Evolutionary conservation across 2,888 invertebrate genomes (phyloP).

Genomic region (Drosophila longiperda): DNA sequence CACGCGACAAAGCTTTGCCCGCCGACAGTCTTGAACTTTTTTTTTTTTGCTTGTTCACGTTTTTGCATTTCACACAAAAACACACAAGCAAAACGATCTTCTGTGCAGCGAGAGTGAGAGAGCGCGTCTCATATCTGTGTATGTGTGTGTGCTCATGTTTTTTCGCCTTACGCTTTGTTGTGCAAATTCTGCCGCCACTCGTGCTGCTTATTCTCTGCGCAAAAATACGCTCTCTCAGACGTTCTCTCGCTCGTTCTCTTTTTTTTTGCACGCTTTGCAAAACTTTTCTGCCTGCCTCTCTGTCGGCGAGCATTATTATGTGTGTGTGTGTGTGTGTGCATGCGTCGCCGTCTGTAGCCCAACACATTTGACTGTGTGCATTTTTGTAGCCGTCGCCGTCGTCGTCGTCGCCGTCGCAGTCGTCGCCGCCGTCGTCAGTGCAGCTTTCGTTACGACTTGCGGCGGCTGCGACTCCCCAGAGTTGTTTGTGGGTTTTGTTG

Average conservation of each 20-base stretch:
- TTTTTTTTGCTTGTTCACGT: conserved; percentile 40
- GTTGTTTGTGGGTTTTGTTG: conserved; percentile 81
- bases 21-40: conserved; percentile 33
- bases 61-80: conserved; percentile 57
- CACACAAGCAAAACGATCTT: conserved; percentile 60
- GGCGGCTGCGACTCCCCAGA: conserved; percentile 69
- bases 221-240: conserved; percentile 44
- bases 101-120: conserved; percentile 45
- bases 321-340: conserved; percentile 61
- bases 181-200: conserved; percentile 80
- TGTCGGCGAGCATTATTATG: conserved; percentile 37
- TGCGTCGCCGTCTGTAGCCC: conserved; percentile 57
- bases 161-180: conserved; percentile 72
- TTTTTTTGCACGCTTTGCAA: conserved; percentile 70
- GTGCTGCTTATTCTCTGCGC: conserved; percentile 66
- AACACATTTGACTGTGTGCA: conserved; percentile 66
- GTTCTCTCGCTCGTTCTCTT: conserved; percentile 39
- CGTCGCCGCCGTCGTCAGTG: conserved; percentile 55
- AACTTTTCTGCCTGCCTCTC: conserved; percentile 63
- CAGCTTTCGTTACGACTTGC: conserved; percentile 72
- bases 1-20: conserved; percentile 64
- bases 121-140: conserved; percentile 22
- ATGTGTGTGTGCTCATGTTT: conserved; percentile 66
- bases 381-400: conserved; percentile 66
- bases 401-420: conserved; percentile 25